A percentile compares a stretch with the other conserved stretches of the same genome.
Evolutionary conservation across 2,888 invertebrate genomes (phyloP).

Genomic region (Drosophila glabriapex): DNA sequence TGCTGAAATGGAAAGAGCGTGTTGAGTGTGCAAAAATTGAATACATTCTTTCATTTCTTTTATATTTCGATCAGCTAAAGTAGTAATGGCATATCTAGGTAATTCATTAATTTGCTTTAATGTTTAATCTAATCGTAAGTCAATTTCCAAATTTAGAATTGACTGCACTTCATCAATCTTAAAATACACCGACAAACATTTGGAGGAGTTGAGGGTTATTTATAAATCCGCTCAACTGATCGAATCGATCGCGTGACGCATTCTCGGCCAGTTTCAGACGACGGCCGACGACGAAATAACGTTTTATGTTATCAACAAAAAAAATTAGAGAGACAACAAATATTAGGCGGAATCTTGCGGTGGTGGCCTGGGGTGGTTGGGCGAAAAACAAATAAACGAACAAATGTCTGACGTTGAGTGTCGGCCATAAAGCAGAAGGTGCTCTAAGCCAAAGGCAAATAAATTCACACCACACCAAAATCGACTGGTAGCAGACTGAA

Average conservation of each 20-base stretch:
- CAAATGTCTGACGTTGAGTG: slow-evolving; percentile 9
- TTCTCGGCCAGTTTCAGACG: slow-evolving; percentile 21
- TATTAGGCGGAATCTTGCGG: background rate
- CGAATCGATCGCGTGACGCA: slow-evolving; percentile 66
- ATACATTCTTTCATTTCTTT: background rate
- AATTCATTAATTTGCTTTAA: background rate
- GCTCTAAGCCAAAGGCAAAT: slow-evolving; percentile 52
- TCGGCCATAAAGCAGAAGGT: slow-evolving; percentile 65
- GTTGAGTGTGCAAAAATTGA: background rate
- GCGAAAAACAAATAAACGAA: slow-evolving; percentile 10
- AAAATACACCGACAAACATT: background rate
- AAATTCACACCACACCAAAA: slow-evolving; percentile 22
- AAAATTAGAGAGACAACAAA: slow-evolving; percentile 47
- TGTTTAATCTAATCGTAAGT: background rate
- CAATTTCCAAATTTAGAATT: background rate
- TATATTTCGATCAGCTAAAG: background rate
- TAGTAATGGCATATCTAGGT: background rate
- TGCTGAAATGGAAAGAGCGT: slow-evolving; percentile 1
- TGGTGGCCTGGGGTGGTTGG: background rate
- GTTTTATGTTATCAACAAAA: slow-evolving; percentile 60
- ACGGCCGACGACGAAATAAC: slow-evolving; percentile 46
- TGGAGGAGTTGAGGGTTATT: slow-evolving; percentile 42
- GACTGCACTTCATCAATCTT: slow-evolving; percentile 17
- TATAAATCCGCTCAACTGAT: slow-evolving; percentile 24
- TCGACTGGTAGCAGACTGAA: background rate